Base-by-base conservation (phyloP, 2,888 invertebrate species). In the Hydropsyche betteni region DNA sequence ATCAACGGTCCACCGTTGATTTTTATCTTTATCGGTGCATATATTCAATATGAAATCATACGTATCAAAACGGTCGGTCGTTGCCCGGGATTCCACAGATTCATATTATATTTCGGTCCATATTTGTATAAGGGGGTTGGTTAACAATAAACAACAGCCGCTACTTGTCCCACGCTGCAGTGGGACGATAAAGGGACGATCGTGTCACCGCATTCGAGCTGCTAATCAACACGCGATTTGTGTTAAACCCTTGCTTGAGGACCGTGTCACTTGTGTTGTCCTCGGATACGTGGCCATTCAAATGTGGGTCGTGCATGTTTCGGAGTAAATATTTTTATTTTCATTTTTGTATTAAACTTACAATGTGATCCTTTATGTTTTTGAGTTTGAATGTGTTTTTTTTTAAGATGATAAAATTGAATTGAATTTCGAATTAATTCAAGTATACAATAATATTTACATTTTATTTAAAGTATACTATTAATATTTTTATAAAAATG, bases 241-340 rank as follows among this genome's bases (percentile, higher is more conserved):
- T 64, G 36, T 36, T 64, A 64, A 64, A 64, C 34, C 64, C 64
- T 34, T 64, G 12, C 64, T n/a, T 6, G 64, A 64, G 64, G 34
- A 64, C 14, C 64, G 33, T 64, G 14, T 55, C 55, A 58, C 58
- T 24, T 16, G 24, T 24, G 16, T 58, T 58, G 58, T 58, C 58
- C 58, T 58, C 24, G 4, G 8, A 58, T 5, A 8, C 4, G 8
- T 58, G 58, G 8, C 16, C 3, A 8, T 34, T 64, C 12, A 64
- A 33, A 64, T 64, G 33, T 36, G 44, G 7, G 7, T 44, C 44
- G 44, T 44, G 44, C 7, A 44, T 44, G 44, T 7, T 44, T 44
- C 7, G 44, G 7, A 53, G 12, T 5, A 53, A 12, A 53, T 44
- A 44, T 5, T 6, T 44, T 44, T 44, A 44, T n/a, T n/a, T n/a